Evolutionary conservation across 2,797 vertebrate genomes (phyloP).

Genomic region (Tiaroga cobitis): DNA sequence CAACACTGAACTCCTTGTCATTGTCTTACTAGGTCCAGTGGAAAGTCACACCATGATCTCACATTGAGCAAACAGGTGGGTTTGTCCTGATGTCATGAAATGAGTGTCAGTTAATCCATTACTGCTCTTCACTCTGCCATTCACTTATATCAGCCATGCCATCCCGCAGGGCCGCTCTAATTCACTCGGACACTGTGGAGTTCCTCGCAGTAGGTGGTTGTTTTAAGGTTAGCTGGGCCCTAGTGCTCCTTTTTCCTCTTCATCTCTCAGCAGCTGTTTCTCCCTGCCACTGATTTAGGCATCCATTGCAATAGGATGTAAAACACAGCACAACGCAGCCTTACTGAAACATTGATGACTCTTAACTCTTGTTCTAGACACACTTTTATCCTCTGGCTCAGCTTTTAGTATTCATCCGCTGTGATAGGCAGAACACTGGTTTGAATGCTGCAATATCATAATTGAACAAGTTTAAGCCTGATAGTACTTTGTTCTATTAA

Average conservation of each 20-base stretch:
- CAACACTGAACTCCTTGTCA: not conserved
- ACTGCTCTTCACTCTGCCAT: slow-evolving; percentile 19
- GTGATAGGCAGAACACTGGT: slow-evolving; percentile 8
- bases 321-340: not conserved
- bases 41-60: slow-evolving; percentile 23
- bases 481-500: slow-evolving; percentile 53
- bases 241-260: slow-evolving; percentile 20
- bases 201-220: slow-evolving; percentile 33
- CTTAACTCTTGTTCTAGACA: slow-evolving; percentile 25
- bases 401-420: slow-evolving; percentile 17
- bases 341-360: slow-evolving; percentile 35
- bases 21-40: slow-evolving; percentile 16
- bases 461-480: slow-evolving; percentile 56
- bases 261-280: not conserved
- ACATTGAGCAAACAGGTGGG: slow-evolving; percentile 33
- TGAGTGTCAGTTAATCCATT: slow-evolving; percentile 46
- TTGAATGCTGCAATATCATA: slow-evolving; percentile 46
- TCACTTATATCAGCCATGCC: slow-evolving; percentile 38
- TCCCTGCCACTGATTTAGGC: slow-evolving; percentile 7
- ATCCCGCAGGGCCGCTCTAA: slow-evolving; percentile 19
- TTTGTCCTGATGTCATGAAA: slow-evolving; percentile 39
- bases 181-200: slow-evolving; percentile 33
- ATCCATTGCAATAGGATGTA: slow-evolving; percentile 19
- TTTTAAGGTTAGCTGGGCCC: slow-evolving; percentile 13
- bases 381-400: slow-evolving; percentile 15